These are phyloP conservation scores for Ennomos erosarius DNA, from an alignment of 2,888 invertebrate genomes.

Conservation along the genomic window DNA sequence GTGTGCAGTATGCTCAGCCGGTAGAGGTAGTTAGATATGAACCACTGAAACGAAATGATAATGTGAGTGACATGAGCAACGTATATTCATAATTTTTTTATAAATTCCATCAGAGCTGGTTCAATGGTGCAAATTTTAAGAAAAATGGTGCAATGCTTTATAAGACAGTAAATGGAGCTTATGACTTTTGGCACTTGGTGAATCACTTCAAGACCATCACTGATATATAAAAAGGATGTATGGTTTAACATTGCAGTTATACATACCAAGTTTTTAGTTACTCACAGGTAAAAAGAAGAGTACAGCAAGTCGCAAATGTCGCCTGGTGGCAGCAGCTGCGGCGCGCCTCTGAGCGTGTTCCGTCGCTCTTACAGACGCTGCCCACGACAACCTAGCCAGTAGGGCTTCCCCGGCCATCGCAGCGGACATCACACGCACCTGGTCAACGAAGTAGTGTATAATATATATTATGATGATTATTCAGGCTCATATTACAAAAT, in stretches of 20 bases:
- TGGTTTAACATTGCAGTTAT: too few relatives aligned
- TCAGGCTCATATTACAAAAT: too few relatives aligned
- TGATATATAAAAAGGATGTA: too few relatives aligned
- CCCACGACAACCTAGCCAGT: conserved; percentile 96
- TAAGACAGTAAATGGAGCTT: too few relatives aligned
- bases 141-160: too few relatives aligned
- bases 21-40: conserved; percentile 96
- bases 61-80: background rate
- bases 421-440: conserved; percentile 95
- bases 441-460: background rate
- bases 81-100: too few relatives aligned
- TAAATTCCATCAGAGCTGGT: too few relatives aligned
- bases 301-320: conserved; percentile 92
- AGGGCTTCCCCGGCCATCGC: conserved; percentile 96
- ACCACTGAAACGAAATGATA: conserved; percentile 90
- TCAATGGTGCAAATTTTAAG: too few relatives aligned
- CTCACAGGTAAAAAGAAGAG: conserved; percentile 94
- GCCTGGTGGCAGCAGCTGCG: conserved; percentile 89
- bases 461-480: too few relatives aligned
- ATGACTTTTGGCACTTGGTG: too few relatives aligned
- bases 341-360: conserved; percentile 91
- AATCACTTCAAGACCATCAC: too few relatives aligned
- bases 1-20: conserved; percentile 94
- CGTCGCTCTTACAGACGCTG: conserved; percentile 94
- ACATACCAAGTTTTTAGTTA: conserved; percentile 25